Conservation (phyloP, 2,113 vertebrate species). For the Xenopus borealis region DNA sequence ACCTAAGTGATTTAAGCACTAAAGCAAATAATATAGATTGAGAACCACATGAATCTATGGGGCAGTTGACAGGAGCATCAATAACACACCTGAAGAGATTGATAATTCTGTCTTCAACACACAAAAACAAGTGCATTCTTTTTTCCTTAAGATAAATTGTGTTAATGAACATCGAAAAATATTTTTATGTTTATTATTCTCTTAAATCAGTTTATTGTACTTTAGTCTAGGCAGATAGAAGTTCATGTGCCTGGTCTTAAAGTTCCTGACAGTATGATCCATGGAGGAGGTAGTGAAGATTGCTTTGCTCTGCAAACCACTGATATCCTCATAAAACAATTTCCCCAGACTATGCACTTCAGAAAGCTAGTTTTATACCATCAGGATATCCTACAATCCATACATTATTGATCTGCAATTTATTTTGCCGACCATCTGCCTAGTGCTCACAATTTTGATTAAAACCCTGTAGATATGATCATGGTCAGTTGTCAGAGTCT, state of each 20-base stretch:
- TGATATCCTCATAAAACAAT: slow-evolving; percentile 46
- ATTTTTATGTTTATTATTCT: background rate
- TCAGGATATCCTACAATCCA: slow-evolving; percentile 44
- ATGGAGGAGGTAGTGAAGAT: slow-evolving; percentile 32
- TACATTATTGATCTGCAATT: slow-evolving; percentile 45
- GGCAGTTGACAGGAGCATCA: too few species aligned
- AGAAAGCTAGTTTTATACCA: slow-evolving; percentile 43
- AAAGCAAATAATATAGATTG: too few species aligned
- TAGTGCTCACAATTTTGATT: slow-evolving; percentile 37
- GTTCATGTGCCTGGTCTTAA: slow-evolving; percentile 9
- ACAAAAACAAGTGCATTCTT: too few species aligned
- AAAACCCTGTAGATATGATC: slow-evolving; percentile 39
- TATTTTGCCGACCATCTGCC: slow-evolving; percentile 39
- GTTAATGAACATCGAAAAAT: too few species aligned
- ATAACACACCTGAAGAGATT: too few species aligned
- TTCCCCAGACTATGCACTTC: slow-evolving; percentile 38
- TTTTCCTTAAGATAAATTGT: too few species aligned
- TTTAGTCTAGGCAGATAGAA: background rate
- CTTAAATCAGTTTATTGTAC: background rate
- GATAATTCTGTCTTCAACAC: too few species aligned
- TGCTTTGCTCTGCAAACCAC: slow-evolving; percentile 41
- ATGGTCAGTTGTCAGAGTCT: slow-evolving; percentile 40
- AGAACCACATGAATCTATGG: too few species aligned
- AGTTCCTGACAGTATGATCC: slow-evolving; percentile 36
- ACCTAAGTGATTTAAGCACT: too few species aligned